Conservation (phyloP, 2,888 invertebrate genomes). For the Steromphala cineraria region DNA sequence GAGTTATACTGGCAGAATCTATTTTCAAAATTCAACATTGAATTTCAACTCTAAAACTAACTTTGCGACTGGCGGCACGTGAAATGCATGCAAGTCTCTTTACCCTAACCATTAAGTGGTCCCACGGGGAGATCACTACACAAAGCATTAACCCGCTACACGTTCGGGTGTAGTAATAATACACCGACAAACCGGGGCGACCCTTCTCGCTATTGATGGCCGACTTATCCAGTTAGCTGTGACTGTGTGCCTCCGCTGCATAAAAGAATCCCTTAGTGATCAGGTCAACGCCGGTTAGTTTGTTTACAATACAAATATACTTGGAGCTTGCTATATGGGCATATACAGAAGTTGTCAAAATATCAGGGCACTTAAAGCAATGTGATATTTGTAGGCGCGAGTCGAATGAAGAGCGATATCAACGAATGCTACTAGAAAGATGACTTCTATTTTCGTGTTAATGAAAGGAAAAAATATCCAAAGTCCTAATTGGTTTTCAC, state of each 20-base stretch:
- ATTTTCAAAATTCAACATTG: too few species aligned
- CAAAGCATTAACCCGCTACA: slow-evolving; percentile 9
- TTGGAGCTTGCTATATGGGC: neutral
- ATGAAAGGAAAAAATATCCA: too few species aligned
- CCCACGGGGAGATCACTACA: neutral
- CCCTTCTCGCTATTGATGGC: neutral
- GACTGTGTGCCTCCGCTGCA: slow-evolving; percentile 8
- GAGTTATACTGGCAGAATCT: too few species aligned
- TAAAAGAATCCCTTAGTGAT: slow-evolving; percentile 1
- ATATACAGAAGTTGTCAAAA: slow-evolving; percentile 5
- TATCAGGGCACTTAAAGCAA: neutral
- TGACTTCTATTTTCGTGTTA: too few species aligned
- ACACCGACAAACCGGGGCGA: neutral
- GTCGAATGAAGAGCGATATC: too few species aligned
- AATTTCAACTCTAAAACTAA: too few species aligned
- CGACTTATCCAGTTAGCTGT: slow-evolving; percentile 11
- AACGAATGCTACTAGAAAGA: too few species aligned
- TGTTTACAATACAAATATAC: slow-evolving; percentile 10
- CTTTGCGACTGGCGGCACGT: neutral
- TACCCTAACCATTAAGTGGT: neutral
- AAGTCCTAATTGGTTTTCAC: too few species aligned
- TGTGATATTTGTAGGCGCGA: neutral
- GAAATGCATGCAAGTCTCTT: neutral
- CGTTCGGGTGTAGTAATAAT: slow-evolving; percentile 17
- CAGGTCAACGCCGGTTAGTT: neutral